phyloP scores from a whole-genome alignment of 2,113 vertebrate genomes.

The Bucco capensis region DNA sequence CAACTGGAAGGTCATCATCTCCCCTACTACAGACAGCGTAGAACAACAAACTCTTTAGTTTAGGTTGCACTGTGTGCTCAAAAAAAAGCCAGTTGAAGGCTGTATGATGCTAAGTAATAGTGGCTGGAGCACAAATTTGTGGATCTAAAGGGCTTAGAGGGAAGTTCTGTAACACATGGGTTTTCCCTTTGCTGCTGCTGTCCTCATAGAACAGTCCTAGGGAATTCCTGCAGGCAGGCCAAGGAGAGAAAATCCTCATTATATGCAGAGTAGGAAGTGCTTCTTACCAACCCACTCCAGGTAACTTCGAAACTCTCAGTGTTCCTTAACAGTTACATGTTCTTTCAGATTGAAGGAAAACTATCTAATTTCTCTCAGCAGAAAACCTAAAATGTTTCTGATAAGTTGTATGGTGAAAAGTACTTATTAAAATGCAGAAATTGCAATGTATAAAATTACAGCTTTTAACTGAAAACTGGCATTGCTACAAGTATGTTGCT shows the following conservation, averaged over 20 bases:
- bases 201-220: not conserved
- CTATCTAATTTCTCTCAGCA: not conserved
- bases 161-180: not conserved
- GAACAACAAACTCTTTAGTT: not conserved
- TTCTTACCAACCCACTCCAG: not conserved
- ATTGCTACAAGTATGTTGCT: not conserved
- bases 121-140: not conserved
- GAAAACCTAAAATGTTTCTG: not conserved
- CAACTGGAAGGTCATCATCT: not conserved
- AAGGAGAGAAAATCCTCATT: not conserved
- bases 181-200: not conserved
- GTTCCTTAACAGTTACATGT: not conserved
- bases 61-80: not conserved
- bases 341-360: not conserved
- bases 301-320: not conserved
- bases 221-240: not conserved
- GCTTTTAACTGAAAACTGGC: not conserved
- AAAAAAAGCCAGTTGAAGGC: not conserved
- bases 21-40: not conserved
- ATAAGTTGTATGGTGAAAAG: not conserved
- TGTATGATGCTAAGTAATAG: not conserved
- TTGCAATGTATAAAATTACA: not conserved
- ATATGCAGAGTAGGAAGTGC: accelerated
- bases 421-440: not conserved
- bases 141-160: not conserved